Evolutionary conservation across 2,888 invertebrate species (phyloP), one percentile per base, ranked within the genome.

Genomic region (Candidula unifasciata): DNA sequence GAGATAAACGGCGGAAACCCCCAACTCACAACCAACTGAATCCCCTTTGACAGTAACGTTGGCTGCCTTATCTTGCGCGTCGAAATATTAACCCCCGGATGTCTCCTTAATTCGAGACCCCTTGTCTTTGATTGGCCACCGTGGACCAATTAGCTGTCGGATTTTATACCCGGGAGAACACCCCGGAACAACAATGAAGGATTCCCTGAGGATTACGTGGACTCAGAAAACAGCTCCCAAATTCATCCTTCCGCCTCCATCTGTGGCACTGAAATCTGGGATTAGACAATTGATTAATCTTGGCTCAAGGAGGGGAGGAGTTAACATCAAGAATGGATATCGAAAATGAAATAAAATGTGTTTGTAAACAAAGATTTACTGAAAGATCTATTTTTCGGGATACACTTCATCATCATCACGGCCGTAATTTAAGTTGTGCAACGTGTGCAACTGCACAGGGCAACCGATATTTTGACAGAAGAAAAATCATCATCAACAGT

Each of bases 181-280:
- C n/a, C 13, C 37, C 3, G 24, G 3, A 24, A 30, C 68, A 66
- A 79, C 79, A n/a, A 79, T 66, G 64, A 66, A 66, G 21, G 66
- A 33, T 52, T 79, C 66, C 37, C 66, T 8, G 44, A 64, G 35
- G 66, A 64, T 79, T 37, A 79, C 66, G 44, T 21, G 3, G 66
- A 24, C 66, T 33, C 44, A 66, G 37, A 66, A 44, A 74, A 30
- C 37, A 16, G 6, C 6, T 21, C 69, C 8, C 44, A n/a, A 79
- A 66, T 30, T 64, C 35, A n/a, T n/a, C n/a, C 79, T 79, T 79
- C 79, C 79, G 79, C 37, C 66, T 60, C 79, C 64, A 44, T 77
- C 77, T 57, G 77, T 30, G 60, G 18, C 54, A 24, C 30, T 21
- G 30, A 27, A 60, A 18, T 35, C 24, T 1, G 35, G 69, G 37